Base-by-base conservation (phyloP, 2,797 vertebrate genomes). In the Streptopelia turtur region DNA sequence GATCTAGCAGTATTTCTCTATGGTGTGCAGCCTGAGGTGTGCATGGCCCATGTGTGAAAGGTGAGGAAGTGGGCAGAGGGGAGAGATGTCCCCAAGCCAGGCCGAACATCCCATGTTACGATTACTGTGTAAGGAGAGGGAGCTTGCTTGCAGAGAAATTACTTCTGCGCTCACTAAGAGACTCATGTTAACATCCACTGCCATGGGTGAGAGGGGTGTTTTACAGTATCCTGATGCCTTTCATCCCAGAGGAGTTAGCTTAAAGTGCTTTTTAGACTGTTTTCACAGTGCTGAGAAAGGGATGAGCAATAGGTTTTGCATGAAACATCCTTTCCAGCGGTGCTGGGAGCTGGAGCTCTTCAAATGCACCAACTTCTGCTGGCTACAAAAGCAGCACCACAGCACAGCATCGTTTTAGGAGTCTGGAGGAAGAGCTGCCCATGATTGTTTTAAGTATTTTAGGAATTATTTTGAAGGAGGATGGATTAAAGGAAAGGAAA, bases 141-240 rank as follows among this genome's bases (percentile, higher is more conserved):
- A 87, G 41, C 13, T 72, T 82, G 30, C 53, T 89, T 72, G 8
- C 23, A 41, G 63, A 56, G 70, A 57, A 76, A 28, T 4, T 0
- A 45, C 21, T 68, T 53, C 63, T 37, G 20, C 0, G 0, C 63
- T 83, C 31, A 5, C 0, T 0, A n/a, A 59, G 68, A 56, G 69
- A 49, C 47, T 84, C 0, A 0, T 22, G 20, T 72, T 72, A 45
- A 31, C 35, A 66, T 60, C 25, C 20, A 2, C 47, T 77, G 27
- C 70, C 31, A 21, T 8, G 37, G 7, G 5, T 8, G 9, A 75
- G 45, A 71, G 47, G 23, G 24, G 3, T 88, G 16, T 68, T 87
- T 60, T 83, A 39, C 60, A 27, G 14, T 90, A 27, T 45, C 6
- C 16, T 5, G 3, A 4, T 3, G 4, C 28, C 41, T 90, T 93